Evolutionary conservation across 37 sponge, comb jelly and placozoan genomes (phyloP).

Genomic region (Tethya wilhelma): DNA sequence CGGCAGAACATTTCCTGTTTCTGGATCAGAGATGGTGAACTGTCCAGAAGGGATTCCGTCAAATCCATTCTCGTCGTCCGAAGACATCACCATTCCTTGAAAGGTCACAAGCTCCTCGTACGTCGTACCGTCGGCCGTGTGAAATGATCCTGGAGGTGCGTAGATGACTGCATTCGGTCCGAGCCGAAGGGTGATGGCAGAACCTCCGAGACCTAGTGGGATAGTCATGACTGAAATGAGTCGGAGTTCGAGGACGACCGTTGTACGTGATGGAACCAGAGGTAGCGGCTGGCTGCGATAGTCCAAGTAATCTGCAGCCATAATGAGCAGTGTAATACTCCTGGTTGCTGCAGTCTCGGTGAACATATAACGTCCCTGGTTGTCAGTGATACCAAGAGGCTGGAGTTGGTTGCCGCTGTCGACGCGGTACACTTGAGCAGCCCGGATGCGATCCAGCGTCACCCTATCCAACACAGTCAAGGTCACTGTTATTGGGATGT

Average conservation of each 20-base stretch:
- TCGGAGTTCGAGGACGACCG: background rate
- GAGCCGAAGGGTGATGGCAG: constrained; percentile 1
- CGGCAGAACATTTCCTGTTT: background rate
- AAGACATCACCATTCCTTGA: background rate
- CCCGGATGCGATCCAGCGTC: background rate
- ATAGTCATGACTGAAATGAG: background rate
- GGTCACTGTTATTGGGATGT: constrained; percentile 2
- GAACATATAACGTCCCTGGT: background rate
- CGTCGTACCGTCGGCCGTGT: background rate
- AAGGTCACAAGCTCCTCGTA: constrained; percentile 32
- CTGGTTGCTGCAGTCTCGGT: background rate
- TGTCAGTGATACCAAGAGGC: constrained; percentile 13
- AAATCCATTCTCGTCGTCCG: constrained; percentile 4
- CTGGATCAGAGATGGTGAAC: background rate
- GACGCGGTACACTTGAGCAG: constrained; percentile 5
- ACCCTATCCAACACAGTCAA: background rate
- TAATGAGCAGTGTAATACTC: background rate
- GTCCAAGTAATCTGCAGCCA: constrained; percentile 3
- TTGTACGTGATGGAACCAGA: background rate
- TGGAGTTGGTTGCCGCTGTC: background rate
- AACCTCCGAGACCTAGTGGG: constrained; percentile 4
- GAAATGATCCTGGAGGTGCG: constrained; percentile 3
- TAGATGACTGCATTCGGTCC: background rate
- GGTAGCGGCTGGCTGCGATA: background rate
- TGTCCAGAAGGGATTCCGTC: background rate